Evolutionary conservation across 2,797 vertebrate species (phyloP), one percentile per base, ranked within the genome.

Genomic region (Anguilla obscura): DNA sequence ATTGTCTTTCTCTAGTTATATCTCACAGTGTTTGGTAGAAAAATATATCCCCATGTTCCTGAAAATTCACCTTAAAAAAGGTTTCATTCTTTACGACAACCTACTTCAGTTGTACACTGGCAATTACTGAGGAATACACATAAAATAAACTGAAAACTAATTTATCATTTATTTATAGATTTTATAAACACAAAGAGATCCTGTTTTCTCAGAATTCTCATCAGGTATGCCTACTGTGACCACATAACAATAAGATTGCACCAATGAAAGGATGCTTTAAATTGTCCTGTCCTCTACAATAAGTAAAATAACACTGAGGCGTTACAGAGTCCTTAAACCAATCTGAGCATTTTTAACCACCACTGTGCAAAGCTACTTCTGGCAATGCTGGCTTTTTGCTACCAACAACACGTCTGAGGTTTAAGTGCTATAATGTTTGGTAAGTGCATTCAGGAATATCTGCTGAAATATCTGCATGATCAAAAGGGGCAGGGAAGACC

Each of bases 401-500:
- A 92, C 91, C 86, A 84, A 90, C 71, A 84, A 50, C 86, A 90
- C 89, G 84, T 87, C 66, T 27, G 5, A 71, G 69, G 30, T 71
- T 40, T 79, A 21, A 90, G 90, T 88, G 83, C 80, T 86, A 89
- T 71, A 91, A 89, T 60, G 50, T 80, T 87, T 90, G 92, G 93
- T 89, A 91, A 92, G 87, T 89, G 60, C 50, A 36, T 60, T 86
- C 69, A 85, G 90, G 93, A 94, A 93, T 89, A 91, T 91, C 85
- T 80, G 89, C 87, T 90, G 89, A 91, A 80, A 86, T 88, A 58
- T 88, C 91, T 86, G 40, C 48, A n/a, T 82, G 16, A 88, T 94
- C 89, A 93, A 90, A 94, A 91, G 90, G 87, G 45, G 60, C 69
- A 33, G 88, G 84, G 88, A 52, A 86, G 85, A 74, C 63, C 80